Percentiles rank a stretch among this genome's conserved stretches.
phyloP scores from a whole-genome alignment of 2,797 vertebrate species.

The Phrynocephalus forsythii region DNA sequence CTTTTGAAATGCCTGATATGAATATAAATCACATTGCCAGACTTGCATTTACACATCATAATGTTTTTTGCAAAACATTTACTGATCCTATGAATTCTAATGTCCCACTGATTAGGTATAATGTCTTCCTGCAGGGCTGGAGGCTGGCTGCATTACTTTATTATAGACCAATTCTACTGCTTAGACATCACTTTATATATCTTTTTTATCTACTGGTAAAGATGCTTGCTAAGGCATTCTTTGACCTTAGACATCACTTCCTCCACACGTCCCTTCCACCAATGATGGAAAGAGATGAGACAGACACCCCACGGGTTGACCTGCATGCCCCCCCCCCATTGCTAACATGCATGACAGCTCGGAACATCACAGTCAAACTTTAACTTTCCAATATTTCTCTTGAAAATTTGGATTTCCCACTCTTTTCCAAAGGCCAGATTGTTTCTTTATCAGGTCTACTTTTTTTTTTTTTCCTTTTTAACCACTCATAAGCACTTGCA shows the following conservation, averaged over 20 bases:
- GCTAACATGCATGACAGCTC: background rate
- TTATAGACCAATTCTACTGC: constrained; percentile 50
- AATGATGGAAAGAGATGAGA: background rate
- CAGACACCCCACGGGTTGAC: background rate
- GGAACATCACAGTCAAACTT: background rate
- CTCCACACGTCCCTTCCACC: no score
- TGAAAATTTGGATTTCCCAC: background rate
- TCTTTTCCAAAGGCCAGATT: background rate
- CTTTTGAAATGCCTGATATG: constrained; percentile 26
- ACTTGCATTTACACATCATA: constrained; percentile 49
- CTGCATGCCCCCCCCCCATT: no score
- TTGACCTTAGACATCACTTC: background rate
- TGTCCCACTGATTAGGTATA: constrained; percentile 13
- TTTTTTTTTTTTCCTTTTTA: background rate
- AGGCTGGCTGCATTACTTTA: constrained; percentile 50
- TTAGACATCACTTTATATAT: no score
- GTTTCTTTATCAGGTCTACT: background rate
- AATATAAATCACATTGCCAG: constrained; percentile 34
- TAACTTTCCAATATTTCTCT: background rate
- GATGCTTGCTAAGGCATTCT: no score
- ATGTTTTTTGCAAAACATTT: constrained; percentile 30
- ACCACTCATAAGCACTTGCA: constrained; percentile 9
- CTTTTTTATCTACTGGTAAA: background rate
- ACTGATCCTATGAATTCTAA: constrained; percentile 37
- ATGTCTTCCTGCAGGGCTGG: constrained; percentile 31